Base-by-base conservation (phyloP, 2,888 invertebrate species). In the Heteromurus nitidus region DNA sequence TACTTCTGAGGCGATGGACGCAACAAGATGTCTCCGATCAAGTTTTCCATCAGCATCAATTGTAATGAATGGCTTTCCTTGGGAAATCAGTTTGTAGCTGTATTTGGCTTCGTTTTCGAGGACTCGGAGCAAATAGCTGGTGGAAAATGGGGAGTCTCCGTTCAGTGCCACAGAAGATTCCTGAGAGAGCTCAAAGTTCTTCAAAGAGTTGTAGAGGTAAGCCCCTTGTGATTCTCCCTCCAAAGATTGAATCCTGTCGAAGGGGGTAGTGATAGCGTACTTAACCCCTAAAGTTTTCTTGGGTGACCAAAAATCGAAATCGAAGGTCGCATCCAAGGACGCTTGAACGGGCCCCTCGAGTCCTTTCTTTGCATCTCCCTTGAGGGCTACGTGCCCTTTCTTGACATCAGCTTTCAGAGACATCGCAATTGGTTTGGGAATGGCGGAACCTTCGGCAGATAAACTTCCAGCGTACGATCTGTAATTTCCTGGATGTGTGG, bases 181-280 rank as follows among this genome's bases (percentile, higher is more conserved):
- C 50, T 86, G 82, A 16, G 81, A 69, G 18, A 85, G 42, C 20
- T 87, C 86, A 82, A 87, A 85, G 67, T 85, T 84, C 31, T 22
- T 82, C 60, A 30, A 75, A 0, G 84, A 84, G 36, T 82, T 84
- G 62, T 79, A 82, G 53, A 83, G 55, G 50, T 82, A 82, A 16
- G 70, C 70, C 28, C 68, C 82, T 30, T 82, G 75, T 3, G 73
- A 28, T 16, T 74, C 65, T 20, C 85, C 84, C 24, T 82, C 82
- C 0, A 86, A 7, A 18, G 80, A 65, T 31, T 76, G 67, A 24
- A 83, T 53, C 18, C 72, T 44, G n/a, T 77, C 72, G 53, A 82
- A 67, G 0, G 87, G 87, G 24, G 85, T 85, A n/a, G 73, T 70
- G n/a, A 86, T 26, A 22, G 79, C 60, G 72, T 85, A 87, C 22